phyloP scores from a whole-genome alignment of 2,888 invertebrate genomes.

The Microchrysa polita region DNA sequence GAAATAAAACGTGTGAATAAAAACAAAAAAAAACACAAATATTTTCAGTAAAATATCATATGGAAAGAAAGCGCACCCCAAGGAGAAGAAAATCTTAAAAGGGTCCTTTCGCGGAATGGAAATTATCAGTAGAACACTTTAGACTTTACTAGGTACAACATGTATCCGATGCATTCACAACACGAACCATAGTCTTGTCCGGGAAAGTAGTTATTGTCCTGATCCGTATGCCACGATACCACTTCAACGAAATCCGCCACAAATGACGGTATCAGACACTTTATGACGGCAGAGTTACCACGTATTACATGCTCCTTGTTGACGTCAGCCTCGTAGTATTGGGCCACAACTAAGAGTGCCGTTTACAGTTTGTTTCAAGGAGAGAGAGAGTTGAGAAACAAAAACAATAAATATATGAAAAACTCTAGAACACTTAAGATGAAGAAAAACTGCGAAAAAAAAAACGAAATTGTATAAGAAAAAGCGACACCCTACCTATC shows the following conservation, averaged over 20 bases:
- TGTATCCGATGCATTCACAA: conserved; percentile 11
- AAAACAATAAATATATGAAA: neutral
- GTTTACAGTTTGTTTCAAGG: neutral
- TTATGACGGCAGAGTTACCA: conserved; percentile 82
- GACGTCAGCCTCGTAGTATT: conserved; percentile 83
- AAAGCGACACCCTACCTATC: too few species aligned
- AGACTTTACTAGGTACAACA: too few species aligned
- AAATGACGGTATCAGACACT: conserved; percentile 86
- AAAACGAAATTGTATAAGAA: too few species aligned
- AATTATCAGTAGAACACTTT: neutral
- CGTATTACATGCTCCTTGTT: conserved; percentile 86
- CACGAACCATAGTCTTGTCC: conserved; percentile 69
- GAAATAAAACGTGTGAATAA: neutral
- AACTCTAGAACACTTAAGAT: neutral
- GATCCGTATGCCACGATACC: conserved; percentile 81
- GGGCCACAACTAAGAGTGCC: conserved; percentile 75
- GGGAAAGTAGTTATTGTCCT: conserved; percentile 76
- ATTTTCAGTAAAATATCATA: conserved; percentile 1
- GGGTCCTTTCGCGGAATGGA: neutral
- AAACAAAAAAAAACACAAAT: neutral
- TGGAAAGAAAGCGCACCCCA: neutral
- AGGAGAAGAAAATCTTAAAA: conserved; percentile 2
- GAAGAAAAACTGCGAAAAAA: neutral
- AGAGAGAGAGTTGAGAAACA: neutral
- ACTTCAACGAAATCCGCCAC: conserved; percentile 87